Evolutionary conservation across 37 sponge, comb jelly and placozoan genomes (phyloP).

Genomic region (Theonella swinhoei): DNA sequence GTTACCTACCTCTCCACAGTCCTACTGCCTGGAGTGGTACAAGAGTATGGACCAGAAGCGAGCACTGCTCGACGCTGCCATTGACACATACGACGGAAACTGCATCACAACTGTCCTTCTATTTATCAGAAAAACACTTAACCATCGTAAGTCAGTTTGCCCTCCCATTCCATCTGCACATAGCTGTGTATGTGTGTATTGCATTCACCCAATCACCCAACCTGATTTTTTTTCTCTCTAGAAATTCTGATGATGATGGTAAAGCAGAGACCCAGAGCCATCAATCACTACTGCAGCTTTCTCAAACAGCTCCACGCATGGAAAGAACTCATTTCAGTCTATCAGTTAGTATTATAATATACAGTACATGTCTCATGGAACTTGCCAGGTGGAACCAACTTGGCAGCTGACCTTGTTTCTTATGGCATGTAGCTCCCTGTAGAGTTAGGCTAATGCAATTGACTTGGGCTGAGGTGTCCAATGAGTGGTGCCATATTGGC

Average conservation of each 20-base stretch:
- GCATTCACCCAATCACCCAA: not conserved
- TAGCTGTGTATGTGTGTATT: not conserved
- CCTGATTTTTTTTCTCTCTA: not conserved
- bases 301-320: slow-evolving; percentile 59
- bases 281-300: slow-evolving; percentile 49
- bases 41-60: slow-evolving; percentile 63
- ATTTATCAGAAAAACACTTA: slow-evolving; percentile 52
- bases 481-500: too few relatives aligned
- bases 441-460: too few relatives aligned
- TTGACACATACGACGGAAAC: slow-evolving; percentile 64
- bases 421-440: too few relatives aligned
- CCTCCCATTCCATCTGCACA: not conserved
- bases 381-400: too few relatives aligned
- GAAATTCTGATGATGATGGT: slow-evolving; percentile 23
- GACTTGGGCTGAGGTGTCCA: too few relatives aligned
- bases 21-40: slow-evolving; percentile 63
- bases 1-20: slow-evolving; percentile 7
- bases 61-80: slow-evolving; percentile 58
- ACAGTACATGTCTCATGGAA: too few relatives aligned
- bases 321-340: slow-evolving; percentile 40
- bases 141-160: slow-evolving; percentile 20
- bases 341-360: slow-evolving; percentile 36
- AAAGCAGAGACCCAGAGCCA: slow-evolving; percentile 32
- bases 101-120: slow-evolving; percentile 64
- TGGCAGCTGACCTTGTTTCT: too few relatives aligned